phyloP scores from a whole-genome alignment of 1,140 invertebrate genomes.

The Condylostylus longicornis region DNA sequence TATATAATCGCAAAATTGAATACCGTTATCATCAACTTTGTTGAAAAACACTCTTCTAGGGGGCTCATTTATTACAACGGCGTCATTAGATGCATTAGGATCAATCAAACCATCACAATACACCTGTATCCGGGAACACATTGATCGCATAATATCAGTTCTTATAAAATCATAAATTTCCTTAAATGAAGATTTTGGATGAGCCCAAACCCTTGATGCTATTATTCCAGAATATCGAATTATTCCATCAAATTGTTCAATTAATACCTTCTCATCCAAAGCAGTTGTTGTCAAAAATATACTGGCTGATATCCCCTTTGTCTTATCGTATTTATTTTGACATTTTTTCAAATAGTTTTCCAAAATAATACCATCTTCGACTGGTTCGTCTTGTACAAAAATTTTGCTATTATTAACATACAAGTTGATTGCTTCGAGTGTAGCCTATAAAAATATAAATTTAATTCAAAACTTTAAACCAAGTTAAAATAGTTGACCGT shows the following conservation, averaged over 20 bases:
- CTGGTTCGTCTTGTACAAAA: constrained; percentile 22
- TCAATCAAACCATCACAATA: constrained; percentile 30
- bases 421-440: constrained; percentile 18
- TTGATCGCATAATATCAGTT: constrained; percentile 25
- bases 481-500: no score
- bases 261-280: no score
- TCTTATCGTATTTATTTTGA: constrained; percentile 9
- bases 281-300: constrained; percentile 7
- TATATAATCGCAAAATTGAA: constrained; percentile 29
- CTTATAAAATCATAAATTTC: constrained; percentile 26
- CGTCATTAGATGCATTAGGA: constrained; percentile 19
- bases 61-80: constrained; percentile 23
- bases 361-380: constrained; percentile 21
- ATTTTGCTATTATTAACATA: constrained; percentile 23
- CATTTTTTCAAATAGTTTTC: constrained; percentile 20
- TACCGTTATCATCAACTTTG: constrained; percentile 1
- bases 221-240: constrained; percentile 22
- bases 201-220: constrained; percentile 21
- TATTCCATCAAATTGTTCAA: constrained; percentile 23
- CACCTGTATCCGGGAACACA: constrained; percentile 26
- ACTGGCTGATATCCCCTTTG: neutral
- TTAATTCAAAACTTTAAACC: no score
- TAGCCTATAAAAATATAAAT: no score
- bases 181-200: constrained; percentile 18
- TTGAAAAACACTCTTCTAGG: constrained; percentile 25